phyloP scores from a whole-genome alignment of 2,888 invertebrate genomes.

The Rhingia rostrata region DNA sequence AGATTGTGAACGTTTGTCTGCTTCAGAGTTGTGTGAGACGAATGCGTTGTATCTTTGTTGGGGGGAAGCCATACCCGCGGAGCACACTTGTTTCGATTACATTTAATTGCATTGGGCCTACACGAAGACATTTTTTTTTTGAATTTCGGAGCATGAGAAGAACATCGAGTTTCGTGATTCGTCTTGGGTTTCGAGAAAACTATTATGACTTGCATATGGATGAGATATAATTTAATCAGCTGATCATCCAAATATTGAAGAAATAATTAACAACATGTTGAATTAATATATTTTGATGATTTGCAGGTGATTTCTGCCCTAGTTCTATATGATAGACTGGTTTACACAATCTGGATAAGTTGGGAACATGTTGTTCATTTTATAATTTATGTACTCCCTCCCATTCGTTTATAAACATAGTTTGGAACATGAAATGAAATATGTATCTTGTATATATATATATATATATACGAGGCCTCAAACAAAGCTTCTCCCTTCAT shows the following conservation, averaged over 20 bases:
- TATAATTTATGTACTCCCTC: too few species aligned
- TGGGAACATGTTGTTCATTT: too few species aligned
- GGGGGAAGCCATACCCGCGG: constrained; percentile 40
- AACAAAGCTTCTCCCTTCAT: too few species aligned
- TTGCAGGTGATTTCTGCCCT: neutral
- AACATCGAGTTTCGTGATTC: constrained; percentile 6
- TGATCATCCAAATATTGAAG: constrained; percentile 25
- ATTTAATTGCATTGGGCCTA: constrained; percentile 51
- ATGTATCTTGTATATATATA: too few species aligned
- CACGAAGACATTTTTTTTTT: constrained; percentile 40
- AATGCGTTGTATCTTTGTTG: constrained; percentile 53
- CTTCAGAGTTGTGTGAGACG: constrained; percentile 12
- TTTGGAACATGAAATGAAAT: too few species aligned
- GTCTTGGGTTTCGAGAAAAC: constrained; percentile 2
- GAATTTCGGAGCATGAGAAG: constrained; percentile 39
- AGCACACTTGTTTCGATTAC: constrained; percentile 56
- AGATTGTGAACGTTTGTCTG: constrained; percentile 34
- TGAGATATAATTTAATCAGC: neutral
- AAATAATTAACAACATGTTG: constrained; percentile 29
- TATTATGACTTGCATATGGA: constrained; percentile 20
- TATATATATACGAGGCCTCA: too few species aligned
- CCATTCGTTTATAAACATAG: too few species aligned
- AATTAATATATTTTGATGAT: neutral
- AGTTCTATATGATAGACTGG: too few species aligned
- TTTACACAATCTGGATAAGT: too few species aligned